Base-by-base conservation (phyloP, 2,797 vertebrate species). In the Tachyglossus aculeatus region DNA sequence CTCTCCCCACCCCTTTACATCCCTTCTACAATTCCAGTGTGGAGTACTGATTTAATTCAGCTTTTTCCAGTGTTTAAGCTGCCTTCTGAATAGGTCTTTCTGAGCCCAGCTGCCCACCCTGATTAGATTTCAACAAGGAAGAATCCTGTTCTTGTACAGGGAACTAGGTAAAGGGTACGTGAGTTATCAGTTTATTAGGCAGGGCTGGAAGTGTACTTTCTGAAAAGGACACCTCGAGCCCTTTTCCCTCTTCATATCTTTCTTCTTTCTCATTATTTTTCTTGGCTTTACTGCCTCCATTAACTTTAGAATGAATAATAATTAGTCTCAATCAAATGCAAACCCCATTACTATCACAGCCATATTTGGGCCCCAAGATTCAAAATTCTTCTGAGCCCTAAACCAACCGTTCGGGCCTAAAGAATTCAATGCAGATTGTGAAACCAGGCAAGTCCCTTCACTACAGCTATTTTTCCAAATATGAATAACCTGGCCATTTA, bases 121-220 rank as follows among this genome's bases (percentile, higher is more conserved):
- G 38, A 62, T 3, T 29, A 22, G 55, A 54, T 55, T 67, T 67
- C 64, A 33, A 22, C 34, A 39, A 41, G 18, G 51, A 83, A 62
- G 45, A 55, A 25, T n/a, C 74, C 31, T 16, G 36, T 19, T 9
- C 7, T 44, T 1, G 45, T 7, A 43, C 32, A 53, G 44, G 41
- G 44, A 51, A 50, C 8, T 3, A 29, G 25, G 1, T 0, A 57
- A 31, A 36, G 34, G 16, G 13, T 15, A 32, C 16, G 27, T 38
- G 25, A 25, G 18, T 25, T 27, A 9, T 41, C 69, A 8, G 22
- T 10, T 61, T 67, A 67, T 50, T 25, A 24, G 24, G n/a, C 12
- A 7, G 8, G 2, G 29, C n/a, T 6, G 21, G 19, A 1, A 16
- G 19, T n/a, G n/a, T n/a, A n/a, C n/a, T n/a, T n/a, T n/a, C 13